Percentiles rank a stretch among this genome's conserved stretches.
Evolutionary conservation across 1,140 invertebrate species (phyloP).

Genomic region (Hylaeus volcanicus): DNA sequence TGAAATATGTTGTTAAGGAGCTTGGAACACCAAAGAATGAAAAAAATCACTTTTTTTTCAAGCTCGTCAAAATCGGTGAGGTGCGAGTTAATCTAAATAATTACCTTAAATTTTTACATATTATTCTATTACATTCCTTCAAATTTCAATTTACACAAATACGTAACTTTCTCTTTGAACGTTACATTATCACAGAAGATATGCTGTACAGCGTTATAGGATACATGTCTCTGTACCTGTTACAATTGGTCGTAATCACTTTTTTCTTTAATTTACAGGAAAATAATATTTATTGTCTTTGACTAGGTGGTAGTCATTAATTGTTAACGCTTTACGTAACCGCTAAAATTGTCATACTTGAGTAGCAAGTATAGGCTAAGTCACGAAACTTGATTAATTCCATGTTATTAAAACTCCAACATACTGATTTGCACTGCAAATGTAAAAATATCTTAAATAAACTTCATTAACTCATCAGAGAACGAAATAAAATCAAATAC

Average conservation of each 20-base stretch:
- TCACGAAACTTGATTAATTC: slow-evolving; percentile 51
- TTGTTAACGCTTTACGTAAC: slow-evolving; percentile 9
- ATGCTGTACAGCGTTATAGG: slow-evolving; percentile 82
- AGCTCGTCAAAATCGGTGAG: no score
- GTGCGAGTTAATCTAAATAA: not conserved
- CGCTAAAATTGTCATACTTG: slow-evolving; percentile 75
- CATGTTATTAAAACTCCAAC: not conserved
- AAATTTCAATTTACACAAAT: slow-evolving; percentile 48
- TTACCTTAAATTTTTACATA: slow-evolving; percentile 19
- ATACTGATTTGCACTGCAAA: not conserved
- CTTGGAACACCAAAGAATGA: no score
- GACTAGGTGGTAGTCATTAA: slow-evolving; percentile 31
- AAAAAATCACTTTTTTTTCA: no score
- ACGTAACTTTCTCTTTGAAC: slow-evolving; percentile 60
- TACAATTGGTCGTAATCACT: slow-evolving; percentile 59
- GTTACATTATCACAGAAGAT: slow-evolving; percentile 58
- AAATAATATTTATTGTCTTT: slow-evolving; percentile 51
- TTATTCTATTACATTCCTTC: slow-evolving; percentile 17
- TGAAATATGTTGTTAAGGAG: no score
- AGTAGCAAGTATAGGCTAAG: slow-evolving; percentile 82
- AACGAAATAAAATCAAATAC: slow-evolving; percentile 21
- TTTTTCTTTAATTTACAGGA: slow-evolving; percentile 80
- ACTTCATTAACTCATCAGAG: not conserved
- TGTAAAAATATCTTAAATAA: slow-evolving; percentile 20
- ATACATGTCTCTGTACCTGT: slow-evolving; percentile 85